Conservation (phyloP, 2,113 vertebrate species). For the Alexandromys fortis region DNA sequence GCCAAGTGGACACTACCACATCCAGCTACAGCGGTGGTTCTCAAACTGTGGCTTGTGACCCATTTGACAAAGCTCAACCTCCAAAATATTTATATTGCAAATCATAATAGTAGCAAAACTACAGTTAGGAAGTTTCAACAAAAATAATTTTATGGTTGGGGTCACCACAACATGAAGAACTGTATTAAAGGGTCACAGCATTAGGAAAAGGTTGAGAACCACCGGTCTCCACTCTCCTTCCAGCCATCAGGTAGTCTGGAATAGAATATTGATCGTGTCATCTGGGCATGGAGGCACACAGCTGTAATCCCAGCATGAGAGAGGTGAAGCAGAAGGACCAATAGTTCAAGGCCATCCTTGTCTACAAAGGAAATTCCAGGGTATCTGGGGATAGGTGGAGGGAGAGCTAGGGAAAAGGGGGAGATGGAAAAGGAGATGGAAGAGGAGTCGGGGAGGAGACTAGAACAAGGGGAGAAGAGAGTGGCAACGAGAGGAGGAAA, state of each 20-base stretch:
- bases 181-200: not conserved
- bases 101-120: not conserved
- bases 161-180: not conserved
- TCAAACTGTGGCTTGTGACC: not conserved
- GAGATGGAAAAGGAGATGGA: not conserved
- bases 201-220: not conserved
- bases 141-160: not conserved
- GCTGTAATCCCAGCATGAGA: not conserved
- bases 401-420: not conserved
- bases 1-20: not conserved
- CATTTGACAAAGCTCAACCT: not conserved
- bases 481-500: not conserved
- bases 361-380: not conserved
- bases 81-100: not conserved
- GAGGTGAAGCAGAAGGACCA: not conserved
- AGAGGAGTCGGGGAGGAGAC: not conserved
- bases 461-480: no score
- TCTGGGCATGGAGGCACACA: not conserved
- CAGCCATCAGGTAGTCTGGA: not conserved
- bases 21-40: not conserved
- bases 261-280: not conserved
- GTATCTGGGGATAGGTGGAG: not conserved
- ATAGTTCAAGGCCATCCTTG: no score
- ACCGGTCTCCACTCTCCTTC: not conserved
- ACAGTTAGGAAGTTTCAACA: not conserved